Percentiles rank a stretch among this genome's conserved stretches.
Evolutionary conservation across 2,888 invertebrate species (phyloP).

Genomic region (Nymphalis urticae): DNA sequence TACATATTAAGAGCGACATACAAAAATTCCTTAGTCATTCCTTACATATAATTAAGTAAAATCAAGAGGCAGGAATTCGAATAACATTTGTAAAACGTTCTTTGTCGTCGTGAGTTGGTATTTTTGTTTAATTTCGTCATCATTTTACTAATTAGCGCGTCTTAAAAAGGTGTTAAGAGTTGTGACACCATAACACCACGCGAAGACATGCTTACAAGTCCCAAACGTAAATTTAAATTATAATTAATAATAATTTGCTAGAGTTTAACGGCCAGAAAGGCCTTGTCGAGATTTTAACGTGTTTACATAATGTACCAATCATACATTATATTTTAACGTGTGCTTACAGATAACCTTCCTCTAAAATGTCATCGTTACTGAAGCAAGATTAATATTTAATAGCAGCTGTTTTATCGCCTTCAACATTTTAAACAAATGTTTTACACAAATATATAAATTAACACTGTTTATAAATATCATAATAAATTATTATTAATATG

Average conservation of each 20-base stretch:
- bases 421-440: not conserved
- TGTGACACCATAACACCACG: slow-evolving; percentile 14
- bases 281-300: slow-evolving; percentile 5
- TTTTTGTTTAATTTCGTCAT: slow-evolving; percentile 1
- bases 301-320: not conserved
- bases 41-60: not conserved
- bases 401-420: not conserved
- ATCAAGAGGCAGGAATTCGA: not conserved
- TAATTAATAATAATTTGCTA: slow-evolving; percentile 20
- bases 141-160: not conserved
- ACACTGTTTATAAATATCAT: no score
- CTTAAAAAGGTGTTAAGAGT: slow-evolving; percentile 10
- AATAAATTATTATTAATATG: no score
- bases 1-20: no score
- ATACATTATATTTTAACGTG: slow-evolving; percentile 1
- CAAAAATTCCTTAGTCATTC: no score
- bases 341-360: slow-evolving; percentile 1
- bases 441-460: no score
- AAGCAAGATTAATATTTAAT: not conserved
- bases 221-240: slow-evolving; percentile 13
- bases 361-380: not conserved
- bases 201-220: not conserved
- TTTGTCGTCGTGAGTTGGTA: slow-evolving; percentile 5
- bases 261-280: not conserved
- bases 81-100: slow-evolving; percentile 3